Base-by-base conservation (phyloP, 2,113 vertebrate genomes). In the Tenebrosternarchus preto region DNA sequence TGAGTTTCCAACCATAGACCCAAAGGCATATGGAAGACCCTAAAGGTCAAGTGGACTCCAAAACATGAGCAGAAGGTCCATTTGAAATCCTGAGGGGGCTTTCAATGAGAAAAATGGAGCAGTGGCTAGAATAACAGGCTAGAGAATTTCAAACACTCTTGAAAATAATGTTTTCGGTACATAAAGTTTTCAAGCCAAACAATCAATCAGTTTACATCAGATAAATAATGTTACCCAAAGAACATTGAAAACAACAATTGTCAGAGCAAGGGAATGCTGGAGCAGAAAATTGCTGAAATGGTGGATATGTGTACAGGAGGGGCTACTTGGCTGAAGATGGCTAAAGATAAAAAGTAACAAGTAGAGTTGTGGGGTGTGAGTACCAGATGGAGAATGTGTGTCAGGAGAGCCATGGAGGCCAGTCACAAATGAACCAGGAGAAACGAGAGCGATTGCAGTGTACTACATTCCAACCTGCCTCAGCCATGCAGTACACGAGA, bases 371-470 rank as follows among this genome's bases (percentile, higher is more conserved):
- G 72, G 85, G 83, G 43, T 12, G 59, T 88, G 83, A 39, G 86
- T 75, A 33, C 86, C 90, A 92, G 89, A 90, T 88, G 89, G 89
- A 87, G 85, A 89, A 90, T 79, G 84, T 67, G 87, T 80, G 73
- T 88, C 86, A 50, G 77, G 86, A 86, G 88, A 69, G 82, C 79
- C 67, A 85, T 80, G 53, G 63, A 80, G 71, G 71, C 27, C 56
- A 31, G 74, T 61, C 57, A 59, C 33, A 75, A 79, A 69, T 33
- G 31, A 19, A 25, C 17, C 59, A 68, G 46, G 19, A 29, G 46
- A 2, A 76, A 50, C 39, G 43, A 12, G 43, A 50, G 43, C 11
- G 43, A 50, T 50, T 50, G 43, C 43, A 50, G 43, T 11, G 43
- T 15, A 12, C 11, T 20, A 79, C n/a, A 20, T 33, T 59, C 46